phyloP scores from a whole-genome alignment of 2,888 invertebrate genomes.

The Eupeodes luniger region DNA sequence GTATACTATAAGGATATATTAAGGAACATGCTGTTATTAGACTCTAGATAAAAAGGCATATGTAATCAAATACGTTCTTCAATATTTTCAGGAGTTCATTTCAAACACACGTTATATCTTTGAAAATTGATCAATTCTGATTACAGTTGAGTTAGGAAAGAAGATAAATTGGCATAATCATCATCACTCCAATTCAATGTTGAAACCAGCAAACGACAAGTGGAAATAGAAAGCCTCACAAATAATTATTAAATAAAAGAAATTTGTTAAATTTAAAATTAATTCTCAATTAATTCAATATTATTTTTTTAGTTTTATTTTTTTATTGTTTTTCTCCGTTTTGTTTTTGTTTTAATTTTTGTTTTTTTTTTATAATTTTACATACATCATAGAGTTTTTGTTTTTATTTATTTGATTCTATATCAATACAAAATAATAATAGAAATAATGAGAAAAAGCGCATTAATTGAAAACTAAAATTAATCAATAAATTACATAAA shows the following conservation, averaged over 20 bases:
- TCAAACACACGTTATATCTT: too few species aligned
- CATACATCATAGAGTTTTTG: conserved; percentile 70
- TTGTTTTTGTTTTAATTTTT: conserved; percentile 64
- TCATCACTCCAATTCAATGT: not conserved
- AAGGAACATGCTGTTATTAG: too few species aligned
- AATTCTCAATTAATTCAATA: conserved; percentile 72
- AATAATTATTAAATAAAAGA: conserved; percentile 45
- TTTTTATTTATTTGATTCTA: conserved; percentile 55
- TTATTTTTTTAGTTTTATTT: conserved; percentile 58
- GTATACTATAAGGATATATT: too few species aligned
- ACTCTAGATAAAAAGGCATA: too few species aligned
- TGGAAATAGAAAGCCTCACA: conserved; percentile 3
- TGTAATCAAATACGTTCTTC: too few species aligned
- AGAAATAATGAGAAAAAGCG: conserved; percentile 75
- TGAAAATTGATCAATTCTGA: too few species aligned
- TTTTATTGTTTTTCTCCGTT: conserved; percentile 58
- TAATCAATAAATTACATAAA: conserved; percentile 78
- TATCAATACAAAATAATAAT: conserved; percentile 77
- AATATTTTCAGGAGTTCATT: too few species aligned
- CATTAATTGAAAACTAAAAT: conserved; percentile 78
- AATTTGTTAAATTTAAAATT: conserved; percentile 62
- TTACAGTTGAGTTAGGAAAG: too few species aligned
- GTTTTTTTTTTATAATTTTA: conserved; percentile 68
- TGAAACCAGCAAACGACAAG: not conserved
- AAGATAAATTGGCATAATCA: too few species aligned